phyloP scores from a whole-genome alignment of 2,888 invertebrate species.

The Gari tellinella region DNA sequence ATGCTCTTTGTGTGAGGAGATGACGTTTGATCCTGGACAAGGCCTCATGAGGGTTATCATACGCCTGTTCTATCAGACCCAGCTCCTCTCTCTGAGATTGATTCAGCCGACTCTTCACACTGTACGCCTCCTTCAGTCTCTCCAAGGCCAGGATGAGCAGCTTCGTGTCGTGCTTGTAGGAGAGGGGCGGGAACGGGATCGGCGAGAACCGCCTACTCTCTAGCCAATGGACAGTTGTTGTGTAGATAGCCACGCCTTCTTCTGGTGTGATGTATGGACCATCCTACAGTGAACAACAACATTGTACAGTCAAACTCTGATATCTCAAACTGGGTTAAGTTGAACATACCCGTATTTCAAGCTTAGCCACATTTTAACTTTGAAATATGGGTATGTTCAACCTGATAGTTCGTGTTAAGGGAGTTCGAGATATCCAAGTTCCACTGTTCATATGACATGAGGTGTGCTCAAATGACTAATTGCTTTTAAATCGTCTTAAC shows the following conservation, averaged over 20 bases:
- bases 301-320: neutral
- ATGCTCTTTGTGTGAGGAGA: slow-evolving; percentile 98
- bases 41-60: slow-evolving; percentile 99
- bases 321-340: no score
- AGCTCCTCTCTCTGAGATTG: slow-evolving; percentile 99
- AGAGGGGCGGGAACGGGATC: slow-evolving; percentile 99
- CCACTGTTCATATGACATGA: no score
- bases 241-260: slow-evolving; percentile 99
- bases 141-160: slow-evolving; percentile 98
- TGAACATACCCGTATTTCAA: no score
- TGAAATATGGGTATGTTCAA: no score
- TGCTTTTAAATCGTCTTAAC: no score
- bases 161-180: slow-evolving; percentile 99
- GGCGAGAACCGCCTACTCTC: slow-evolving; percentile 99
- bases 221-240: slow-evolving; percentile 99
- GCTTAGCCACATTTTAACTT: no score
- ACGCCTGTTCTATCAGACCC: slow-evolving; percentile 99
- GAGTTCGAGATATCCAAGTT: no score
- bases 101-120: slow-evolving; percentile 98
- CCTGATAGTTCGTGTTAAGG: no score
- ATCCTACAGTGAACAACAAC: slow-evolving; percentile 87
- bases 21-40: slow-evolving; percentile 99
- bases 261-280: slow-evolving; percentile 99
- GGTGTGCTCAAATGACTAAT: no score
- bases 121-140: slow-evolving; percentile 98